These are phyloP conservation scores for Hiodon alosoides DNA, from an alignment of 2,113 vertebrate species.

Conservation along the genomic window DNA sequence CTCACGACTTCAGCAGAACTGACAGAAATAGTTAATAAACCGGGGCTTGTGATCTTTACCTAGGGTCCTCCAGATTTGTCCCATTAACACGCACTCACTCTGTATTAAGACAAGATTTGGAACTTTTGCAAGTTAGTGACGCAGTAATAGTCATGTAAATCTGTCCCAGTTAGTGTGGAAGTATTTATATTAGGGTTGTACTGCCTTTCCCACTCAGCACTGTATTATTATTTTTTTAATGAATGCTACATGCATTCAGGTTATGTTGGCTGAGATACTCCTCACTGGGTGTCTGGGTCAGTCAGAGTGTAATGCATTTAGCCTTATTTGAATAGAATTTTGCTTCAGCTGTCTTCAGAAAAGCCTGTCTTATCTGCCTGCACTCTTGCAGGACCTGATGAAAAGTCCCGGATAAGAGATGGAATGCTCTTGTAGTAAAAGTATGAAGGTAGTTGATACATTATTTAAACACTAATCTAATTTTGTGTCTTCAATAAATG, in stretches of 20 bases:
- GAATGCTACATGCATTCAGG: too few relatives aligned
- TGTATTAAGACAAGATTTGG: neutral
- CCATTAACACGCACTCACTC: neutral
- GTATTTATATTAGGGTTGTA: too few relatives aligned
- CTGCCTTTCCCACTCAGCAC: too few relatives aligned
- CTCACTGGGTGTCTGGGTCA: neutral
- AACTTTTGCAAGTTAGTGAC: neutral
- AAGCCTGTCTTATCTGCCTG: neutral
- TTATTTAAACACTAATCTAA: conserved; percentile 44
- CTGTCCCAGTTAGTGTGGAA: neutral
- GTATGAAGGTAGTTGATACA: conserved; percentile 17
- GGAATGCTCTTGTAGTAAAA: neutral
- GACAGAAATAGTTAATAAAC: neutral
- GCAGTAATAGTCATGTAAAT: neutral
- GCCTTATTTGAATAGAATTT: neutral
- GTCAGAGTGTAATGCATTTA: neutral
- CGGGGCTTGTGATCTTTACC: neutral
- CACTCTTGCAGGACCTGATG: neutral
- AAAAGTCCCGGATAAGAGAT: neutral
- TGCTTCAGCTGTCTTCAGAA: neutral
- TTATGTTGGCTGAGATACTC: too few relatives aligned
- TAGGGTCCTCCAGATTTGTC: neutral
- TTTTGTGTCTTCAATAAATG: conserved; percentile 47
- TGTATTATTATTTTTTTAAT: too few relatives aligned
- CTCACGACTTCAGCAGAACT: neutral